phyloP scores from a whole-genome alignment of 2,113 vertebrate species.

The Arizona elegans region DNA sequence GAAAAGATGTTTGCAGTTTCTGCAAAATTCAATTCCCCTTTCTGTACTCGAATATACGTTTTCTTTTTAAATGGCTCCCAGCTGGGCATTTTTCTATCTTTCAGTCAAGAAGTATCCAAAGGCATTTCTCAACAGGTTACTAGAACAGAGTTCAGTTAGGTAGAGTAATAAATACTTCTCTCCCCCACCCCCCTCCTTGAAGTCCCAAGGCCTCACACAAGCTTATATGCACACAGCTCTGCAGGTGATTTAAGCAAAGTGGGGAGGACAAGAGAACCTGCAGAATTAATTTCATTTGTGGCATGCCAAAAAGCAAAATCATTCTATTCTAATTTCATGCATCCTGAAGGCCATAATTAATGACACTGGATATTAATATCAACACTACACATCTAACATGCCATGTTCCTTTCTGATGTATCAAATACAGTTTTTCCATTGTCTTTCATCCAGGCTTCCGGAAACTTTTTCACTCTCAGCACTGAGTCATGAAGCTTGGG shows the following conservation, averaged over 20 bases:
- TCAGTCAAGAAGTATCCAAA: constrained; percentile 13
- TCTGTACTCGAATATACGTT: constrained; percentile 18
- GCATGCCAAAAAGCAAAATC: not conserved
- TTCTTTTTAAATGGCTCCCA: constrained; percentile 34
- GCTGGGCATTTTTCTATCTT: constrained; percentile 20
- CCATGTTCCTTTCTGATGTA: not conserved
- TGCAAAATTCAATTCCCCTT: constrained; percentile 23
- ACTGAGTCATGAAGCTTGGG: not conserved
- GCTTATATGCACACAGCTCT: not conserved
- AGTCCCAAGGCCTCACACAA: not conserved
- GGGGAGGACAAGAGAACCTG: not conserved
- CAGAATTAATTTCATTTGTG: not conserved
- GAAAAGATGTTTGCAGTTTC: constrained; percentile 28
- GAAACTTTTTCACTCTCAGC: not conserved
- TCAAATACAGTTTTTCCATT: not conserved
- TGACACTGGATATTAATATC: not conserved
- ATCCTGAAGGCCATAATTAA: not conserved
- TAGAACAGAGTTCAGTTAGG: constrained; percentile 6
- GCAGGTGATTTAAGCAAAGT: not conserved
- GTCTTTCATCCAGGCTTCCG: not conserved
- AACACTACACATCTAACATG: not conserved
- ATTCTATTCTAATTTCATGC: not conserved
- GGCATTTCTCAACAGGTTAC: constrained; percentile 13
- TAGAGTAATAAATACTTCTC: constrained; percentile 24
- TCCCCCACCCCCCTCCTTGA: not conserved